A percentile compares a stretch with the other conserved stretches of the same genome.
These are phyloP conservation scores for Hymenochirus boettgeri DNA, from an alignment of 2,113 vertebrate genomes.

Conservation along the genomic window DNA sequence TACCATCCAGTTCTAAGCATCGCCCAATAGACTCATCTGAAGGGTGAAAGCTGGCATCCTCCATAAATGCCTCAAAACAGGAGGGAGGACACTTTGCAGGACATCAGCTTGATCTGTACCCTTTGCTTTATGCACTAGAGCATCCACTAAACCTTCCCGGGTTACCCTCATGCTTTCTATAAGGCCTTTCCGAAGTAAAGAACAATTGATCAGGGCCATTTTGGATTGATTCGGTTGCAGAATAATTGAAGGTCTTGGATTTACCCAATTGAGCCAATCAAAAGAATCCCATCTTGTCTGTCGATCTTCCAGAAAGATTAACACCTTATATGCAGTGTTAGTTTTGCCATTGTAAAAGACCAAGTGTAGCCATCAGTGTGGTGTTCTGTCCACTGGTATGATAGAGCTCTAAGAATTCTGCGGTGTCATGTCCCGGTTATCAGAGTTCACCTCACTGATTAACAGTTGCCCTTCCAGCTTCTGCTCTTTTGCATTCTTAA, in stretches of 20 bases:
- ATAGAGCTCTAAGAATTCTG: slow-evolving; percentile 76
- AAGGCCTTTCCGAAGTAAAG: slow-evolving; percentile 60
- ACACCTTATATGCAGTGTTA: slow-evolving; percentile 56
- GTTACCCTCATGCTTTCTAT: slow-evolving; percentile 57
- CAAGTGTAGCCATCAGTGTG: slow-evolving; percentile 62
- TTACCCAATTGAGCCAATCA: slow-evolving; percentile 42
- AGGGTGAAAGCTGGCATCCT: slow-evolving; percentile 60
- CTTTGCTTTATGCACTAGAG: slow-evolving; percentile 69
- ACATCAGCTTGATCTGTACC: slow-evolving; percentile 51
- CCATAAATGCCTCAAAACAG: slow-evolving; percentile 65
- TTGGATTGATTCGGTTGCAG: slow-evolving; percentile 44
- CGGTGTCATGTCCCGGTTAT: slow-evolving; percentile 70
- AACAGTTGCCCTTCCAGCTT: slow-evolving; percentile 51
- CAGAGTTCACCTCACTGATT: slow-evolving; percentile 74
- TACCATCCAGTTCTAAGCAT: slow-evolving; percentile 60
- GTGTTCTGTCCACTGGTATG: slow-evolving; percentile 61
- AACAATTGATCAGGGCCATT: slow-evolving; percentile 62
- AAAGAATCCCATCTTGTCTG: slow-evolving; percentile 44
- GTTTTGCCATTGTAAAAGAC: slow-evolving; percentile 76
- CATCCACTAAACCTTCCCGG: slow-evolving; percentile 61
- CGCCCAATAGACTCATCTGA: slow-evolving; percentile 73
- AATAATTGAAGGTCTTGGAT: slow-evolving; percentile 34
- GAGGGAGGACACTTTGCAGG: slow-evolving; percentile 62
- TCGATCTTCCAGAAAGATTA: slow-evolving; percentile 37
- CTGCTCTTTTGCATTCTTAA: neutral